These are phyloP conservation scores for Volucella inflata DNA, from an alignment of 2,888 invertebrate genomes.

Conservation along the genomic window DNA sequence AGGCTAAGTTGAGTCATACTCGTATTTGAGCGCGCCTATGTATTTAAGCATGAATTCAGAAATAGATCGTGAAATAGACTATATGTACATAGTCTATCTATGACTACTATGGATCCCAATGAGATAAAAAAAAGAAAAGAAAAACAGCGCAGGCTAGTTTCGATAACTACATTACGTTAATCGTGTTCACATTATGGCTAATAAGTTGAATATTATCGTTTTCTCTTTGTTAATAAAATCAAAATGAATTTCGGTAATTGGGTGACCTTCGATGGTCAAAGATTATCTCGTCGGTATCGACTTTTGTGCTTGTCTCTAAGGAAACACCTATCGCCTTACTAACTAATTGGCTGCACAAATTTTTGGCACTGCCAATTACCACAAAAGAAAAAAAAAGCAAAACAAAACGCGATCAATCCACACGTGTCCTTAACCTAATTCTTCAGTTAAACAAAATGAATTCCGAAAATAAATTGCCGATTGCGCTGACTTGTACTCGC, in stretches of 20 bases:
- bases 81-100: no score
- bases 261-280: constrained; percentile 43
- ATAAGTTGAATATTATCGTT: constrained; percentile 51
- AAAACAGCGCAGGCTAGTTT: constrained; percentile 47
- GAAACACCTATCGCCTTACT: constrained; percentile 55
- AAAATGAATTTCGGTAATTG: constrained; percentile 47
- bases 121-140: constrained; percentile 35
- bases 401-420: constrained; percentile 39
- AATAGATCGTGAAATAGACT: no score
- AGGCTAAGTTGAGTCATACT: constrained; percentile 27
- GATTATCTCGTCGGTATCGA: constrained; percentile 37
- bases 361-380: constrained; percentile 58
- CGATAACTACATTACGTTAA: constrained; percentile 22
- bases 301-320: constrained; percentile 53
- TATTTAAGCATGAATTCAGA: no score
- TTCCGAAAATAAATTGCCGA: constrained; percentile 53
- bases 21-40: neutral
- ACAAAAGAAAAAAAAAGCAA: constrained; percentile 37
- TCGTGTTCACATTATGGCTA: neutral
- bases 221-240: constrained; percentile 12
- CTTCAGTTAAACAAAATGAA: constrained; percentile 57
- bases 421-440: constrained; percentile 70
- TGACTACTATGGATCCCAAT: neutral
- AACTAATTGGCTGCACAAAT: constrained; percentile 62
- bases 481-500: neutral